A percentile compares a stretch with the other conserved stretches of the same genome.
Conservation (phyloP, 2,113 vertebrate species). For the Hystrix cristata region DNA sequence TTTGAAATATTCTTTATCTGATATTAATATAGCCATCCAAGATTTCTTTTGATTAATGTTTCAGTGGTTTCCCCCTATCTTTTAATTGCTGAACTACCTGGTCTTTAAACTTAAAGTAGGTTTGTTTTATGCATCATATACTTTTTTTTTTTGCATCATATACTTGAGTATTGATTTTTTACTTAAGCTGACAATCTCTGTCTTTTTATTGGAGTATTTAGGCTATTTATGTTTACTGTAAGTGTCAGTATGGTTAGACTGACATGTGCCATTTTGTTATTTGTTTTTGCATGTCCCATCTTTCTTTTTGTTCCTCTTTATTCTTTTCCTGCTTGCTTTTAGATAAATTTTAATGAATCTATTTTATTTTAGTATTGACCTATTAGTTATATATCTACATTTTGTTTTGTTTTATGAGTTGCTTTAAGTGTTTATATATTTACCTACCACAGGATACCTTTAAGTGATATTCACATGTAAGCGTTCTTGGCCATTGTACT, state of each 20-base stretch:
- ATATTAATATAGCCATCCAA: background rate
- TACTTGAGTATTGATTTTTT: conserved; percentile 39
- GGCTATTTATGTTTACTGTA: background rate
- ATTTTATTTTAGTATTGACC: background rate
- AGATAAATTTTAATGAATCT: background rate
- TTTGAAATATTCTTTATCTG: conserved; percentile 16
- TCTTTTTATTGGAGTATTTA: conserved; percentile 33
- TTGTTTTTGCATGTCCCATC: background rate
- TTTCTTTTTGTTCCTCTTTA: background rate
- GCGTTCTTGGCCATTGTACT: background rate
- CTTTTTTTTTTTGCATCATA: background rate
- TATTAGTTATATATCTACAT: background rate
- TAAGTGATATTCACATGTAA: background rate
- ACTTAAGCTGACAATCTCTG: background rate
- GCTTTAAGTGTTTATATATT: background rate
- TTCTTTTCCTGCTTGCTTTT: background rate
- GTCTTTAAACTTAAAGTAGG: conserved; percentile 18
- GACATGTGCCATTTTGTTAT: background rate
- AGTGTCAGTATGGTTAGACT: background rate
- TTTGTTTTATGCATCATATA: background rate
- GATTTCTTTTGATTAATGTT: conserved; percentile 3
- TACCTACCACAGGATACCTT: background rate
- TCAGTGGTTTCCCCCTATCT: background rate
- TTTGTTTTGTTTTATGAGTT: conserved; percentile 14
- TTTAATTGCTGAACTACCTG: background rate